These are phyloP conservation scores for Drosophila sproati DNA, from an alignment of 1,140 invertebrate genomes.

Conservation along the genomic window DNA sequence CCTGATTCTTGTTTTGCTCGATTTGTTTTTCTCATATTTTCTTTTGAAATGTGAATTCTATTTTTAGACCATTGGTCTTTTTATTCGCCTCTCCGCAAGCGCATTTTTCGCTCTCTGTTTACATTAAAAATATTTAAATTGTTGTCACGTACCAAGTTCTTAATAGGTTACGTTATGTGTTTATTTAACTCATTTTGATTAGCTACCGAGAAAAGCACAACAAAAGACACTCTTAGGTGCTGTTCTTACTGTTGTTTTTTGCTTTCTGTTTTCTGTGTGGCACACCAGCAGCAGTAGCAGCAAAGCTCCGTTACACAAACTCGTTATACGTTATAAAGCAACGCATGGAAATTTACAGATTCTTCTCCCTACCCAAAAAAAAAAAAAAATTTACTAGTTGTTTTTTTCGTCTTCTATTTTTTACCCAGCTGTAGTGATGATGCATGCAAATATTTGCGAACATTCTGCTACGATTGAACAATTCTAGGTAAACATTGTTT, in stretches of 20 bases:
- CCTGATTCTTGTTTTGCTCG: constrained; percentile 49
- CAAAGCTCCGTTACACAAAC: constrained; percentile 7
- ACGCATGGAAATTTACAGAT: not conserved
- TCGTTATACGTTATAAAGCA: not conserved
- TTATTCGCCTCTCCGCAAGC: constrained; percentile 28
- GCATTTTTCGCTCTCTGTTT: constrained; percentile 68
- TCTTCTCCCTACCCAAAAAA: not conserved
- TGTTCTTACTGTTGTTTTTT: constrained; percentile 8
- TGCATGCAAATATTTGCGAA: constrained; percentile 7
- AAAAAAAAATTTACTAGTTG: no score
- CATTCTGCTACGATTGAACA: not conserved
- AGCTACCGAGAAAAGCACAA: constrained; percentile 71
- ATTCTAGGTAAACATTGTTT: not conserved
- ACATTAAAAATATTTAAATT: constrained; percentile 83
- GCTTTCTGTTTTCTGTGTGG: constrained; percentile 3
- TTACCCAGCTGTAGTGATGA: constrained; percentile 59
- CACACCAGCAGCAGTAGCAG: not conserved
- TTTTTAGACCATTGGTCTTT: constrained; percentile 59
- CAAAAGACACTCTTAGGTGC: constrained; percentile 45
- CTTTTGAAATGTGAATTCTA: constrained; percentile 71
- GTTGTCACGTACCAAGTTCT: constrained; percentile 83
- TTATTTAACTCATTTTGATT: constrained; percentile 83
- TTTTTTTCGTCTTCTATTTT: constrained; percentile 13
- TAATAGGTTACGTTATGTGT: constrained; percentile 84
- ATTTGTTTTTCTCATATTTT: constrained; percentile 73